Base-by-base conservation (phyloP, 1,140 invertebrate genomes). In the Melanaphis sacchari region DNA sequence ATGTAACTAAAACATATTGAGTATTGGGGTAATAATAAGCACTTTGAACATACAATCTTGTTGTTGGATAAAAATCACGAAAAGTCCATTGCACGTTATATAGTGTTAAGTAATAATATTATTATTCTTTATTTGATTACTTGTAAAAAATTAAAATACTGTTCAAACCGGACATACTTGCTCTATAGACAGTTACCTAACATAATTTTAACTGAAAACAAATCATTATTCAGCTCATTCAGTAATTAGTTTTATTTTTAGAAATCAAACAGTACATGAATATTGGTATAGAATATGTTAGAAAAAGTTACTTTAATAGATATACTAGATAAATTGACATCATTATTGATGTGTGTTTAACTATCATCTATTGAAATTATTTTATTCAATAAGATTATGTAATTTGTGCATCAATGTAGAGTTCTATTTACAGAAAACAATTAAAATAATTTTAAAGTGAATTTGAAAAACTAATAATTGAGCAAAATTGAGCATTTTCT, bases 401-500 rank as follows among this genome's bases (percentile, higher is more conserved):
- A 21, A 54, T 66, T 41, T 90, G 9, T 66, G 38, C 24, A 43
- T 15, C 22, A 41, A 15, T 87, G 31, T 84, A 15, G 26, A 54
- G 31, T 40, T 54, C 8, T 90, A 59, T 66, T 5, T 41, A 66
- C 2, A 66, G 38, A 90, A 21, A 66, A 90, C 52, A 31, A 59
- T 59, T 18, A 59, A 38, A 88, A 22, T 49, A 3, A 41, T 41
- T 31, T 89, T 18, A n/a, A 22, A 66, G 18, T 66, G 2, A 66
- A 43, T 90, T 31, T 66, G 52, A 66, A 90, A 52, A 90, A 59
- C n/a, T 36, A 90, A 59, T 91, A 90, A 66, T 91, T 81, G 59
- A 91, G 66, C 66, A 24, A 46, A 91, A 82, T 91, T 91, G 90
- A 91, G 90, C 66, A 82, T 82, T 49, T 41, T n/a, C 40, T 90